A percentile compares a stretch with the other conserved stretches of the same genome.
phyloP scores from a whole-genome alignment of 2,113 vertebrate species.

The Saguinus midas region DNA sequence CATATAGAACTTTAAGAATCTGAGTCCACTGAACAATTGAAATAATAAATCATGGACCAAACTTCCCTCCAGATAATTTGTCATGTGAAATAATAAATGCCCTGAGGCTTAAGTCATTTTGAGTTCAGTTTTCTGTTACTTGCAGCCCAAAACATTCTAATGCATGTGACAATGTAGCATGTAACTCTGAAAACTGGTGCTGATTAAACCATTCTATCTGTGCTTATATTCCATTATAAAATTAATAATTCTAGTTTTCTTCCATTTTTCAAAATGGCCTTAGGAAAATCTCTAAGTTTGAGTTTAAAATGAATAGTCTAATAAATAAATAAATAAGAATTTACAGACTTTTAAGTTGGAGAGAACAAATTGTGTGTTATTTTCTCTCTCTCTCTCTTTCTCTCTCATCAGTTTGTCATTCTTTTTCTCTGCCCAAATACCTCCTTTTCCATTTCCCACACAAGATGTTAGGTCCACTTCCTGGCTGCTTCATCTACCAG shows the following conservation, averaged over 20 bases:
- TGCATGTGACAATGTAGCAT: neutral
- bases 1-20: neutral
- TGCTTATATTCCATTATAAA: neutral
- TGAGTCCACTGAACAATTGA: neutral
- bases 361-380: neutral
- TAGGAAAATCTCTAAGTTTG: neutral
- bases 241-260: slow-evolving; percentile 33
- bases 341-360: neutral
- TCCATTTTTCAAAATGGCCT: slow-evolving; percentile 27
- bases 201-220: neutral
- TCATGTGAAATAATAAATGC: neutral
- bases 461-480: slow-evolving; percentile 24
- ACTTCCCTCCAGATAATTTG: neutral
- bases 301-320: slow-evolving; percentile 35
- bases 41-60: neutral
- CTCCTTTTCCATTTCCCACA: slow-evolving; percentile 19
- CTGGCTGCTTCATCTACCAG: neutral
- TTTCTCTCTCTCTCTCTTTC: neutral
- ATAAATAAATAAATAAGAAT: slow-evolving; percentile 21
- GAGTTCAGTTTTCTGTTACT: slow-evolving; percentile 24
- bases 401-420: neutral
- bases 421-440: neutral
- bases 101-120: neutral
- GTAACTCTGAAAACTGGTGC: slow-evolving; percentile 17
- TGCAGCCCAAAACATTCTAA: slow-evolving; percentile 14